These are phyloP conservation scores for Caenorhabditis tropicalis DNA, from an alignment of 1,140 invertebrate genomes.

Conservation along the genomic window DNA sequence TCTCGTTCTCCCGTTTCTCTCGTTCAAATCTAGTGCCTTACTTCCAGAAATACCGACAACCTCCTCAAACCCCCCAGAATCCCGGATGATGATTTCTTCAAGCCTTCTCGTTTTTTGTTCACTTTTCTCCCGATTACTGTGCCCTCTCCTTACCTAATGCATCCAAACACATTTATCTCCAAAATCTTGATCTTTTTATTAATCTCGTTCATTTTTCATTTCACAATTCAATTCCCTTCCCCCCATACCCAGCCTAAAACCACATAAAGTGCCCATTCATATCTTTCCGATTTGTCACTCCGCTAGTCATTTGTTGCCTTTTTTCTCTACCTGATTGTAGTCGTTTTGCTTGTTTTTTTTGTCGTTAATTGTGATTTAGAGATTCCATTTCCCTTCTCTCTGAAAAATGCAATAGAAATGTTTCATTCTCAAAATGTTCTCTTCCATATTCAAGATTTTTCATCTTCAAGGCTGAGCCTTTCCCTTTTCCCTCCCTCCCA, in stretches of 20 bases:
- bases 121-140: too few relatives aligned
- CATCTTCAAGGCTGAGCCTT: conserved; percentile 30
- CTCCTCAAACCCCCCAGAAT: neutral
- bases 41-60: neutral
- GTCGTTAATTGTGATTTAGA: neutral
- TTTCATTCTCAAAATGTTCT: neutral
- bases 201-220: too few relatives aligned
- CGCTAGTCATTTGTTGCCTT: neutral
- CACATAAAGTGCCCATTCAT: neutral
- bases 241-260: neutral
- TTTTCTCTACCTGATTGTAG: neutral
- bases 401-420: neutral
- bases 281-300: neutral
- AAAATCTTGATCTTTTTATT: too few relatives aligned
- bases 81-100: neutral
- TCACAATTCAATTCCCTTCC: neutral
- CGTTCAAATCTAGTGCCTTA: neutral
- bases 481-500: neutral
- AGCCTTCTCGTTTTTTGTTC: neutral
- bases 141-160: too few relatives aligned
- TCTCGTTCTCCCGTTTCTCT: neutral
- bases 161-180: too few relatives aligned
- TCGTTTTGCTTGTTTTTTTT: neutral
- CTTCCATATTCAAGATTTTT: neutral
- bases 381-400: neutral